Evolutionary conservation across 2,888 invertebrate species (phyloP).

Genomic region (Caenorhabditis imperialis): DNA sequence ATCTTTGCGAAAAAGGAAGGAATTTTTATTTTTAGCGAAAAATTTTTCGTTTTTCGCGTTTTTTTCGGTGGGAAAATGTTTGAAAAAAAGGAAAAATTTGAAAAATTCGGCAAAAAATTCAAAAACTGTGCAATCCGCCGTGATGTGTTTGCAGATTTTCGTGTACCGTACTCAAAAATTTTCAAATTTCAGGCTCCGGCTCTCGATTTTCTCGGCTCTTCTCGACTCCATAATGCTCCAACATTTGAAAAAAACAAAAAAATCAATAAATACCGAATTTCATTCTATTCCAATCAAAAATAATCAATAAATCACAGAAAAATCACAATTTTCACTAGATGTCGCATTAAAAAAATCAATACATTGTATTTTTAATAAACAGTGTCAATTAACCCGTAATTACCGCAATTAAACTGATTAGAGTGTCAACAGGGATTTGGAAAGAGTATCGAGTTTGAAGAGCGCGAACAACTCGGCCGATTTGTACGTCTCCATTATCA

Average conservation of each 20-base stretch:
- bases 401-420: no score
- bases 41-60: no score
- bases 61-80: no score
- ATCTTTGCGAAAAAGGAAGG: neutral
- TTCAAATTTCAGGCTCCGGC: slow-evolving; percentile 21
- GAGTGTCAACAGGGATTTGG: slow-evolving; percentile 42
- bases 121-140: slow-evolving; percentile 7
- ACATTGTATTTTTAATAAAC: no score
- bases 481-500: slow-evolving; percentile 57
- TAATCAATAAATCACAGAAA: no score
- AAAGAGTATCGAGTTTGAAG: slow-evolving; percentile 49
- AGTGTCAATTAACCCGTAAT: no score
- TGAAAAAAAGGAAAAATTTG: no score
- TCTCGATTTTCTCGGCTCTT: slow-evolving; percentile 28
- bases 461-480: slow-evolving; percentile 50
- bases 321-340: no score
- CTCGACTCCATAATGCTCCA: slow-evolving; percentile 15
- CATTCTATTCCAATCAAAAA: neutral
- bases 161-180: slow-evolving; percentile 12
- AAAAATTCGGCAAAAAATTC: no score
- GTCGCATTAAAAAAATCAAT: no score
- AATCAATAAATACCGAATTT: neutral
- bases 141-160: slow-evolving; percentile 12
- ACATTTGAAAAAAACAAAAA: neutral
- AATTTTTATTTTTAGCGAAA: neutral